Base-by-base conservation (phyloP, 2,113 vertebrate species). In the Gracilinanus agilis region DNA sequence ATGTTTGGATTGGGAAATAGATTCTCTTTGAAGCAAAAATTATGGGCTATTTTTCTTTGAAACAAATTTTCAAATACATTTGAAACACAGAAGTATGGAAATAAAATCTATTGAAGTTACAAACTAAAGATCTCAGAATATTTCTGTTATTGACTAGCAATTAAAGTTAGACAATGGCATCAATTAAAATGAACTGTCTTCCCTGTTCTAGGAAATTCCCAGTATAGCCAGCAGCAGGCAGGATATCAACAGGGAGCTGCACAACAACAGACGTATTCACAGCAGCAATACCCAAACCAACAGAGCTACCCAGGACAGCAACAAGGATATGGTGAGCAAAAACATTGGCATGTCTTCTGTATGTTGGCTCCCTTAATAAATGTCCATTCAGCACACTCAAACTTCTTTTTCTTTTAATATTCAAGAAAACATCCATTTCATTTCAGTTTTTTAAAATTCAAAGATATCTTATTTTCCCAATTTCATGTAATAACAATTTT, bases 221-320 rank as follows among this genome's bases (percentile, higher is more conserved):
- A 99, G 98, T 99, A 99, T 98, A 99, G 99, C 98, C 99, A 99
- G 95, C 99, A 99, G 97, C 99, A 99, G 98, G 97, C 99, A 9
- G 99, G 99, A 88, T 99, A 99, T 97, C 99, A 99, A 97, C 99
- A 99, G 97, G 99, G 99, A 92, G 98, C 99, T 21, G 98, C 99
- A 9, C 99, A 99, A 97, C 99, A 99, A 97, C 99, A 99, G 96
- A 97, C 99, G 0, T 99, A 99, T 93, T 99, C 99, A 96, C 99
- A 99, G 96, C 99, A 99, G 98, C 99, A 99, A 98, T 99, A 99
- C 96, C 98, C 99, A 92, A 99, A 98, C 95, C 99, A 99, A 93
- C 99, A 99, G 97, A 99, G 99, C 97, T 99, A 99, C 95, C 98
- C 99, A 0, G 99, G 99, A 92, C 99, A 99, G 83, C 99, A 99